A percentile compares a stretch with the other conserved stretches of the same genome.
phyloP scores from a whole-genome alignment of 2,113 vertebrate genomes.

The Corythornis cristatus region DNA sequence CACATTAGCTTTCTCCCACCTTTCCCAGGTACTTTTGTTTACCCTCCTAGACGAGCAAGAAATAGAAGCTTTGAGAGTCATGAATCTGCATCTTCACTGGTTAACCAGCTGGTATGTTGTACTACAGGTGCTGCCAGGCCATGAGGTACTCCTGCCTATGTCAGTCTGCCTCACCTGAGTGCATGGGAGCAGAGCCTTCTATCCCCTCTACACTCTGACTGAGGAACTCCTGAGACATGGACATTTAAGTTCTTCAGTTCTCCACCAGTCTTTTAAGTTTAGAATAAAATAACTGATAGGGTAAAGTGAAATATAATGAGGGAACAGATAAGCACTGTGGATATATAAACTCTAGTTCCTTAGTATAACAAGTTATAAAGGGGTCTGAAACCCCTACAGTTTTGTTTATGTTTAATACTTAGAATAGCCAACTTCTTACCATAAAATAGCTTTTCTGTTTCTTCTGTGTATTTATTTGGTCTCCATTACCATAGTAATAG shows the following conservation, averaged over 20 bases:
- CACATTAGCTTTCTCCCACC: not conserved
- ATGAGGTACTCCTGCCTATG: accelerated
- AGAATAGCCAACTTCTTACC: not conserved
- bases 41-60: not conserved
- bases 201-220: not conserved
- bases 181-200: not conserved
- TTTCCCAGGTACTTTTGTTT: not conserved
- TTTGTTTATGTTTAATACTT: not conserved
- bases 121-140: not conserved
- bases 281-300: not conserved
- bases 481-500: not conserved
- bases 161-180: not conserved
- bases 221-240: not conserved
- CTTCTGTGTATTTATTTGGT: not conserved
- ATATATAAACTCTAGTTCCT: not conserved
- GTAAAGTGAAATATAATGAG: not conserved
- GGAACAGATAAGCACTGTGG: not conserved
- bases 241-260: not conserved
- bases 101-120: not conserved
- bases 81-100: not conserved
- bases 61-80: not conserved
- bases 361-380: not conserved
- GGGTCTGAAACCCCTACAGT: not conserved
- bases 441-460: not conserved
- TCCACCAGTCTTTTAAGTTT: not conserved